Evolutionary conservation across 2,888 invertebrate genomes (phyloP).

Genomic region (Apotomis capreana): DNA sequence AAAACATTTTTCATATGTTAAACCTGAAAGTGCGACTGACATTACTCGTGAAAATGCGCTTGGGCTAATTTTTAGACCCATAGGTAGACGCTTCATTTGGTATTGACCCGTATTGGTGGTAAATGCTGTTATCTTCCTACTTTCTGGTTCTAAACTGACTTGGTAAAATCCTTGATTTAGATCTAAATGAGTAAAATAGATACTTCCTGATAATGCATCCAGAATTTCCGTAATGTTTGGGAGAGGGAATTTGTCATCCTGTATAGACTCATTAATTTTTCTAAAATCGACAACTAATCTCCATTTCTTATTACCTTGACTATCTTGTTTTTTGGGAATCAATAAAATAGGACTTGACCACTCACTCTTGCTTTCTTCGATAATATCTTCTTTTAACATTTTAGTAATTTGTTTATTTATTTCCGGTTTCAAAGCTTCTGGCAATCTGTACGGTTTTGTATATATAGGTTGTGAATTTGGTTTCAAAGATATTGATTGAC

Average conservation of each 20-base stretch:
- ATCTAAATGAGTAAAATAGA: conserved; percentile 39
- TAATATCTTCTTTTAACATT: background rate
- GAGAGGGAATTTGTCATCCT: conserved; percentile 20
- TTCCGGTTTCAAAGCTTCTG: background rate
- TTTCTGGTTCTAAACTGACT: conserved; percentile 25
- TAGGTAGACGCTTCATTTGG: conserved; percentile 39
- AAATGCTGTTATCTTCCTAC: conserved; percentile 39
- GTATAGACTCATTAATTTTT: conserved; percentile 12
- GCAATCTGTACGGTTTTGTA: conserved; percentile 3
- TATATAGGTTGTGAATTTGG: background rate
- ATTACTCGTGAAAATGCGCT: conserved; percentile 26
- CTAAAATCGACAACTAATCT: conserved; percentile 38
- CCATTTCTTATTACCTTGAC: conserved; percentile 33
- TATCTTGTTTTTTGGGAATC: background rate
- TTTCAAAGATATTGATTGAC: background rate
- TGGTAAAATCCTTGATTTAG: conserved; percentile 35
- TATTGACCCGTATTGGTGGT: conserved; percentile 31
- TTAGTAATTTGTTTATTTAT: background rate
- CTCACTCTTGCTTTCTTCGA: conserved; percentile 34
- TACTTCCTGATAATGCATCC: conserved; percentile 5
- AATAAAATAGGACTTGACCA: conserved; percentile 1
- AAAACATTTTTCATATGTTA: conserved; percentile 28
- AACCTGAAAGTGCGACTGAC: conserved; percentile 24
- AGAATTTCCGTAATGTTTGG: conserved; percentile 14
- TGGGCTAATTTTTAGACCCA: conserved; percentile 38